Evolutionary conservation across 2,113 vertebrate genomes (phyloP), one percentile per base, ranked within the genome.

Genomic region (Holacanthus passer): DNA sequence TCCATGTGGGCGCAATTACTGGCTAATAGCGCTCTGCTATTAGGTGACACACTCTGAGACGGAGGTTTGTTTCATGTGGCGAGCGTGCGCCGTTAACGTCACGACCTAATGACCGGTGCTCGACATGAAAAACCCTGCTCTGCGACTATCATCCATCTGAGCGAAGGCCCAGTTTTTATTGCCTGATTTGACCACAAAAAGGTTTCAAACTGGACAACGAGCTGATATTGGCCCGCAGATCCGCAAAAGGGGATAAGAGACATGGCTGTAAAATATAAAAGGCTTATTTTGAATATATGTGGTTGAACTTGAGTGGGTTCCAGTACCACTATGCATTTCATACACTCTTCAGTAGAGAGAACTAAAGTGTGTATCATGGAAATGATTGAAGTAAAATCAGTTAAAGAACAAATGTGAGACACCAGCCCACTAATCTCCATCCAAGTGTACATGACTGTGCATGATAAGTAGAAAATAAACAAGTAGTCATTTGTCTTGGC

Each of bases 1-100:
- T 63, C 22, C 70, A 45, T 64, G 81, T 73, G 75, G 63, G 58
- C 74, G 71, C 67, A 76, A 59, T 83, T 75, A 81, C 43, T 45
- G 67, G 82, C 70, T 47, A 72, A 79, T 45, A 29, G 41, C 0
- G 59, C 47, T 52, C 32, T 60, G 66, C 68, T 77, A 81, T 85
- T 83, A 86, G 77, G 56, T 74, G 71, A 68, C 70, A 78, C 79
- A 31, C 63, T 45, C n/a, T 39, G 52, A 50, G 37, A 66, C 24
- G 6, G 55, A 48, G 71, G 58, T 43, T 37, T 16, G 47, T 76
- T 79, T 89, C 56, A 81, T 90, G 88, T 78, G 85, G 88, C n/a
- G 68, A 84, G 39, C 2, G 6, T 2, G 37, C 67, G 67, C 70
- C 53, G 79, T 70, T 62, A 67, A 41, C 45, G 43, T 87, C 76